Percentiles rank a stretch among this genome's conserved stretches.
phyloP scores from a whole-genome alignment of 2,113 vertebrate genomes.

The Galbula dea region DNA sequence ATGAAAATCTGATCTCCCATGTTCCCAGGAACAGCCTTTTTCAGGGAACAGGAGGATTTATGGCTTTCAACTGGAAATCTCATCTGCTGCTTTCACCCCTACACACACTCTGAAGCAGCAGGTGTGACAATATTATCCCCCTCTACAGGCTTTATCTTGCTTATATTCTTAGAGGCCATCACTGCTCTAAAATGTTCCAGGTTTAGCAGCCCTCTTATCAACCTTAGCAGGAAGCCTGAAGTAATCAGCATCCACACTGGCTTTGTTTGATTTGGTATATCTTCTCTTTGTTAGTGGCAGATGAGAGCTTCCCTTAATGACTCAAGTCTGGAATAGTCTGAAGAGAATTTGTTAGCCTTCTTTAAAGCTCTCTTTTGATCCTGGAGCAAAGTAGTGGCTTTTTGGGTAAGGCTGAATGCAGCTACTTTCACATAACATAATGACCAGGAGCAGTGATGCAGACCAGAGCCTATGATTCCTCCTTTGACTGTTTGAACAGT shows the following conservation, averaged over 20 bases:
- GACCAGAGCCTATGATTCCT: not conserved
- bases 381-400: not conserved
- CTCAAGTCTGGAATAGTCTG: not conserved
- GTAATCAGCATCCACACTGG: not conserved
- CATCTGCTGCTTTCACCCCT: not conserved
- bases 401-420: not conserved
- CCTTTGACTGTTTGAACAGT: not conserved
- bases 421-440: not conserved
- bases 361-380: slow-evolving; percentile 2
- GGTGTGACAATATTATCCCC: not conserved
- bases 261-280: not conserved
- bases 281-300: not conserved
- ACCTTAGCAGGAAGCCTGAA: not conserved
- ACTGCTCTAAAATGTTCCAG: not conserved
- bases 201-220: not conserved
- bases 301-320: not conserved
- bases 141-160: not conserved
- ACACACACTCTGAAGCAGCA: not conserved
- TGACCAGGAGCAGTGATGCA: not conserved
- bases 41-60: not conserved
- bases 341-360: not conserved
- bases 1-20: not conserved
- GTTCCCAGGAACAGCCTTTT: not conserved
- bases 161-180: not conserved
- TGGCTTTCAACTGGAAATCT: not conserved